phyloP scores from a whole-genome alignment of 2,888 invertebrate species.

The Scaptomyza flava region DNA sequence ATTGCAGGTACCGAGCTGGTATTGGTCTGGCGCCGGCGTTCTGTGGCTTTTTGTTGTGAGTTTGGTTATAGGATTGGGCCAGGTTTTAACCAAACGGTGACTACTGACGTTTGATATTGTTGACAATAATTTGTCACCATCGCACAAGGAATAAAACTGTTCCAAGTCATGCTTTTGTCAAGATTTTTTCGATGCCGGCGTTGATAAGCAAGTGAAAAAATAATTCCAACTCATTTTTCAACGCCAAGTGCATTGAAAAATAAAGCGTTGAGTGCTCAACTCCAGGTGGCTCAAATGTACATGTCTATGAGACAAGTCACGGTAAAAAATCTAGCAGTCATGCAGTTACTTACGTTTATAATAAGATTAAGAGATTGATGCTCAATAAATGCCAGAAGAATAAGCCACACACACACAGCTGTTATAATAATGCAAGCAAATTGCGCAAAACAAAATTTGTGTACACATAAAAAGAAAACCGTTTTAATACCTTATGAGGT shows the following conservation, averaged over 20 bases:
- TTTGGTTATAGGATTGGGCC: slow-evolving; percentile 27
- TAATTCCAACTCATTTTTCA: slow-evolving; percentile 71
- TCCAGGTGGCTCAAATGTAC: slow-evolving; percentile 19
- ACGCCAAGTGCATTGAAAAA: slow-evolving; percentile 33
- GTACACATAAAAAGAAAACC: too few relatives aligned
- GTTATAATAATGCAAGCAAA: too few relatives aligned
- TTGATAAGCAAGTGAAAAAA: slow-evolving; percentile 77
- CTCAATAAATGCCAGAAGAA: neutral
- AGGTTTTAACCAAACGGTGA: slow-evolving; percentile 25
- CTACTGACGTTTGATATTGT: slow-evolving; percentile 58
- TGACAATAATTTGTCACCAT: slow-evolving; percentile 83
- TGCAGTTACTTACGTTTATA: slow-evolving; percentile 58
- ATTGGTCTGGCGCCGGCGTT: slow-evolving; percentile 59
- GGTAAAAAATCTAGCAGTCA: slow-evolving; percentile 57
- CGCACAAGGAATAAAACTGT: slow-evolving; percentile 79
- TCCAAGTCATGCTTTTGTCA: slow-evolving; percentile 82
- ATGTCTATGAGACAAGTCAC: slow-evolving; percentile 3
- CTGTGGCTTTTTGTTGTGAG: slow-evolving; percentile 40
- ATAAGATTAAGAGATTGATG: slow-evolving; percentile 44
- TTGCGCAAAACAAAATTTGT: too few relatives aligned
- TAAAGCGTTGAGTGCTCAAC: slow-evolving; percentile 57
- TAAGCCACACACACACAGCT: too few relatives aligned
- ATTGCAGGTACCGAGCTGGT: neutral
- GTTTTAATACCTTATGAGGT: too few relatives aligned
- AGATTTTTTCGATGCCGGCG: slow-evolving; percentile 64